These are phyloP conservation scores for Orussus abietinus DNA, from an alignment of 1,140 invertebrate genomes.

Conservation along the genomic window DNA sequence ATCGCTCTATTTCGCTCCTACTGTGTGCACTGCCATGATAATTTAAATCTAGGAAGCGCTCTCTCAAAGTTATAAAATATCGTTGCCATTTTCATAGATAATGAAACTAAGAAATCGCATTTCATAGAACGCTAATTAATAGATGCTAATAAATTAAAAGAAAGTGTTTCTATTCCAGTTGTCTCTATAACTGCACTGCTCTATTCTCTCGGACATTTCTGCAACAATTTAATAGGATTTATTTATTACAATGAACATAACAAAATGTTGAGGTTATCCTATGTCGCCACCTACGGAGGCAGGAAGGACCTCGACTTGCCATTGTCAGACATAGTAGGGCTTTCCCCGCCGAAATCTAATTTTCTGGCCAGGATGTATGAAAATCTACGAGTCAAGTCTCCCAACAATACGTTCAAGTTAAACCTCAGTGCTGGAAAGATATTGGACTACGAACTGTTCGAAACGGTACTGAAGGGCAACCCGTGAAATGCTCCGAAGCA, in stretches of 20 bases:
- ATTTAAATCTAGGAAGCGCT: no score
- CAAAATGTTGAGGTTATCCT: constrained; percentile 54
- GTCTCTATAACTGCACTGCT: background rate
- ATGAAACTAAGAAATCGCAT: no score
- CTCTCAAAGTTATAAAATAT: no score
- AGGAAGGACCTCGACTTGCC: constrained; percentile 50
- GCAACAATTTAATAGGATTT: constrained; percentile 55
- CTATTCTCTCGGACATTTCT: constrained; percentile 38
- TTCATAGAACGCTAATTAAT: no score
- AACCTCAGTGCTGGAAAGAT: constrained; percentile 6
- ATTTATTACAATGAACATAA: constrained; percentile 56
- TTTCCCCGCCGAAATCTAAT: constrained; percentile 40
- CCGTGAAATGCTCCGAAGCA: no score
- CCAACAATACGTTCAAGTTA: constrained; percentile 15
- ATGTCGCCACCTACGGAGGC: constrained; percentile 56
- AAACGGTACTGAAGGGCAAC: no score
- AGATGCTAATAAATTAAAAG: no score
- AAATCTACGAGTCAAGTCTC: constrained; percentile 11
- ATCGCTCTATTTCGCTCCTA: background rate
- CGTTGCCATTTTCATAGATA: no score
- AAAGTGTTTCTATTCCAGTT: constrained; percentile 23
- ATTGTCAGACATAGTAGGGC: constrained; percentile 48
- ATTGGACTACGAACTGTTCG: constrained; percentile 11
- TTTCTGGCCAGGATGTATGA: constrained; percentile 6
- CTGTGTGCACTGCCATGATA: no score